These are phyloP conservation scores for Pterobdella sp. DNA, from an alignment of 2,888 invertebrate species.

Conservation along the genomic window DNA sequence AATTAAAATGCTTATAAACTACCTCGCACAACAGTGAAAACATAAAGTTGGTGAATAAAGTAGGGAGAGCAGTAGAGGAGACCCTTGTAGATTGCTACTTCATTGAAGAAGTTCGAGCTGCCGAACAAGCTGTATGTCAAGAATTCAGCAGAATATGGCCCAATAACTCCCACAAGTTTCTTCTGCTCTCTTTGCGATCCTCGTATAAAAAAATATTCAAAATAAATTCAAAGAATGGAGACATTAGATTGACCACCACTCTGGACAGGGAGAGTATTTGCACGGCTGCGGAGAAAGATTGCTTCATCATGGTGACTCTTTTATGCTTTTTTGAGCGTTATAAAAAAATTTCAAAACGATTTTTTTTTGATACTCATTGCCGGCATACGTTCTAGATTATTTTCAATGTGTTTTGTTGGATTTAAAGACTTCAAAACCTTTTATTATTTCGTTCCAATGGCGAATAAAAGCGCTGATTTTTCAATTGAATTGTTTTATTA, in stretches of 20 bases:
- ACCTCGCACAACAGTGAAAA: neutral
- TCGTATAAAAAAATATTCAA: slow-evolving; percentile 31
- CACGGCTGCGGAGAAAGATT: slow-evolving; percentile 17
- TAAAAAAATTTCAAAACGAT: neutral
- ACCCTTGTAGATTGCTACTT: slow-evolving; percentile 30
- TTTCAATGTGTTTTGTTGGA: neutral
- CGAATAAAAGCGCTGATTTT: neutral
- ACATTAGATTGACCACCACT: slow-evolving; percentile 32
- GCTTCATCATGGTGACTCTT: slow-evolving; percentile 23
- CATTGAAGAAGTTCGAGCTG: slow-evolving; percentile 27
- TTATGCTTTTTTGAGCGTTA: neutral
- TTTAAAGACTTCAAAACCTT: neutral
- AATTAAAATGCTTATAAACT: neutral
- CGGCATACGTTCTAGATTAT: neutral
- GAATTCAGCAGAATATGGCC: neutral
- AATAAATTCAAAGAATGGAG: slow-evolving; percentile 35
- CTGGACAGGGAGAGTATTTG: slow-evolving; percentile 38
- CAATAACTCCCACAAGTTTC: slow-evolving; percentile 29
- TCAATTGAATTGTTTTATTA: neutral
- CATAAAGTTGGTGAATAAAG: neutral
- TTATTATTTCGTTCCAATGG: neutral
- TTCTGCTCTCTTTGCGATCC: slow-evolving; percentile 34
- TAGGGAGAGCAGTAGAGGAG: slow-evolving; percentile 12
- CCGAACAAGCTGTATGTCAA: slow-evolving; percentile 19
- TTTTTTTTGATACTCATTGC: neutral